Conservation (phyloP, 2,888 invertebrate genomes). For the Eupithecia subumbrata region DNA sequence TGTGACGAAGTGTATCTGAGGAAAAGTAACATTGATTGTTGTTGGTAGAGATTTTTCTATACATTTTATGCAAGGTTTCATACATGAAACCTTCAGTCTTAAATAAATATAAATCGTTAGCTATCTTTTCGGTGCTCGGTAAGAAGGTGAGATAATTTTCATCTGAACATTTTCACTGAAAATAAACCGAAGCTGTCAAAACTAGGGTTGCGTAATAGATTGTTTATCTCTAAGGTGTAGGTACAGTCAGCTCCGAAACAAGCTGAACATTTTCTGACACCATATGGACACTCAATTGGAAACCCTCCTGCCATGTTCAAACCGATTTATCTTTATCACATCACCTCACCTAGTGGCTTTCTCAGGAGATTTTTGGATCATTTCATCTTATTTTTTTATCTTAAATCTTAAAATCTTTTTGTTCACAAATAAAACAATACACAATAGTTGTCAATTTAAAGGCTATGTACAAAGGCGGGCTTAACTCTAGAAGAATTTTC, state of each 20-base stretch:
- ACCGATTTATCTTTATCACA: not conserved
- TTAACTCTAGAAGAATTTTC: no score
- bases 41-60: not conserved
- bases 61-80: not conserved
- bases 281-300: not conserved
- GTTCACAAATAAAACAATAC: no score
- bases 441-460: no score
- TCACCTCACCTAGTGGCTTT: no score
- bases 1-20: not conserved
- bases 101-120: not conserved
- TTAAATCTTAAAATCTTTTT: no score
- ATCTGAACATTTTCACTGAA: not conserved
- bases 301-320: not conserved
- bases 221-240: not conserved
- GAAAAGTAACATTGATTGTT: not conserved
- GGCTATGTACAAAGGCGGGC: no score
- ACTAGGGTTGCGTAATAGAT: slow-evolving; percentile 4
- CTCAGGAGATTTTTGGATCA: no score
- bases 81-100: not conserved
- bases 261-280: not conserved
- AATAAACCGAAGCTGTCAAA: not conserved
- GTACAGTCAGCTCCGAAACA: not conserved
- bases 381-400: no score
- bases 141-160: no score
- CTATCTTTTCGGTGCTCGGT: no score